Percentiles rank a stretch among this genome's conserved stretches.
phyloP scores from a whole-genome alignment of 92 coral and sea anemone genomes.

The Heteractis magnifica region DNA sequence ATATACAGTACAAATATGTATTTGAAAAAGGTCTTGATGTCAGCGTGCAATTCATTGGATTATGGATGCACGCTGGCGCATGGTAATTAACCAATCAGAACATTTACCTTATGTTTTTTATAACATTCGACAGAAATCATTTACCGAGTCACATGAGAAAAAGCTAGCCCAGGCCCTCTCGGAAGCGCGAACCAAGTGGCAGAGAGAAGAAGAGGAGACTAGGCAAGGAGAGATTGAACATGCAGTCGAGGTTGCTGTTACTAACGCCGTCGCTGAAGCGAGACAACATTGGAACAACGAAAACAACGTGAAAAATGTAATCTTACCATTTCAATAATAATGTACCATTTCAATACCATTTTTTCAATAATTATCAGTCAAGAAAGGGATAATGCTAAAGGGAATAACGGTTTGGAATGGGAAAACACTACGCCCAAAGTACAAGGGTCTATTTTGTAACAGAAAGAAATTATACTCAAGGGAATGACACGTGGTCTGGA shows the following conservation, averaged over 20 bases:
- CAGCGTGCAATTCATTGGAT: too few relatives aligned
- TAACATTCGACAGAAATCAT: constrained; percentile 13
- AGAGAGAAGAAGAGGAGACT: constrained; percentile 71
- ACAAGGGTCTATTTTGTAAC: too few relatives aligned
- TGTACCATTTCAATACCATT: background rate
- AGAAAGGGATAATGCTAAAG: too few relatives aligned
- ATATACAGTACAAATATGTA: too few relatives aligned
- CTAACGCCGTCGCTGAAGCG: constrained; percentile 92
- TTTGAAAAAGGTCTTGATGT: too few relatives aligned
- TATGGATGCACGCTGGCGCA: too few relatives aligned
- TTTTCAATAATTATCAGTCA: too few relatives aligned
- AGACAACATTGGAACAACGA: constrained; percentile 73
- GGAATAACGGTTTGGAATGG: too few relatives aligned
- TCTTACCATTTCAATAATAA: background rate
- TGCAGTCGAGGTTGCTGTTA: constrained; percentile 77
- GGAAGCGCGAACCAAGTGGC: constrained; percentile 84
- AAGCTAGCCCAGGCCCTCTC: constrained; percentile 77
- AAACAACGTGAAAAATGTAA: constrained; percentile 53
- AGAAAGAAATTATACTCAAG: too few relatives aligned
- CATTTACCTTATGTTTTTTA: background rate
- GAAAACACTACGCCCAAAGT: too few relatives aligned
- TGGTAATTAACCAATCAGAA: background rate
- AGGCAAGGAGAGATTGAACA: constrained; percentile 75
- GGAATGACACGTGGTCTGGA: background rate
- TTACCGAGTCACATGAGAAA: constrained; percentile 44